Base-by-base conservation (phyloP, 92 coral and sea anemone species). In the Virgularia gustaviana region DNA sequence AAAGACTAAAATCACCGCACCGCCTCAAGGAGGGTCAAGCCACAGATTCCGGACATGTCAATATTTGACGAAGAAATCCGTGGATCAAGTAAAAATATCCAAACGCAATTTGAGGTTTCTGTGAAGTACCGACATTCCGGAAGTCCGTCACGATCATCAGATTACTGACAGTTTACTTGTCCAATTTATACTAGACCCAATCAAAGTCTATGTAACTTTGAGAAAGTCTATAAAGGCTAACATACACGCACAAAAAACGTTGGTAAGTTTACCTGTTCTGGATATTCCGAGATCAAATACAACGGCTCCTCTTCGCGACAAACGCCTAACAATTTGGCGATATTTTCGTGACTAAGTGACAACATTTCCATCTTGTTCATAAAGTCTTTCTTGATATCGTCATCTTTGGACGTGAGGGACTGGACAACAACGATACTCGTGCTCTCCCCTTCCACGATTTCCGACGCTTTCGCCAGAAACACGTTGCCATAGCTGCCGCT, bases 201-300 rank as follows among this genome's bases (percentile, higher is more conserved):
- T n/a, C n/a, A n/a, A n/a, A n/a, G n/a, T n/a, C n/a, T n/a, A n/a
- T n/a, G n/a, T n/a, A n/a, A n/a, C n/a, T n/a, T n/a, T n/a, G n/a
- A n/a, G n/a, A n/a, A n/a, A n/a, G 15, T 39, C 8, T 7, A 53
- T 16, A 53, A 22, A 28, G 28, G 1, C 60, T 28, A 16, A 12
- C 60, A 28, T 53, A 28, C 60, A 28, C 23, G 1, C 45, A 63
- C 80, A n/a, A n/a, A n/a, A n/a, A n/a, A n/a, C n/a, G n/a, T n/a
- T n/a, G n/a, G n/a, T n/a, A n/a, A n/a, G n/a, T n/a, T 41, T 79
- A 92, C 98, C 91, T 92, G 90, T 45, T 92, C 98, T 37, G 82
- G 65, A 20, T 87, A 90, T 71, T 92, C 98, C 52, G 90, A 92
- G 52, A 92, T 92, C 92, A 89, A 81, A 52, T 84, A 89, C 57